These are phyloP conservation scores for Sclerurus mexicanus DNA, from an alignment of 2,113 vertebrate genomes.

Conservation along the genomic window DNA sequence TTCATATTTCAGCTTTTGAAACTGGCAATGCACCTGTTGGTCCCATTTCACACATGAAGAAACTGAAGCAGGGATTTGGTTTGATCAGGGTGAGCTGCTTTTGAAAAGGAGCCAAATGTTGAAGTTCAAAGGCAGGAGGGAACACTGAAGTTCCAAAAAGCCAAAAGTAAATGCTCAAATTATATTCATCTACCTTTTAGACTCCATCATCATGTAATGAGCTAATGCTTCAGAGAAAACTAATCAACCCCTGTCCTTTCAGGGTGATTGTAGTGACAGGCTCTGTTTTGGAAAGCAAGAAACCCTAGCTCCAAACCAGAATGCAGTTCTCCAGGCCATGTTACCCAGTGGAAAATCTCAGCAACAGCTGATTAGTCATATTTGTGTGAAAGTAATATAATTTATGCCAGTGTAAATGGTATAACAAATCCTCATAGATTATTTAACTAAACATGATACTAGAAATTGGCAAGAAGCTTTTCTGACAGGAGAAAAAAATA, in stretches of 20 bases:
- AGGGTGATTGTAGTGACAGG: neutral
- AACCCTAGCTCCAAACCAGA: neutral
- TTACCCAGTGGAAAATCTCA: neutral
- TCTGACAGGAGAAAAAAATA: neutral
- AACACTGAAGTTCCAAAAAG: neutral
- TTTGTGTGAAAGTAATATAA: neutral
- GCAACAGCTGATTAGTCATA: neutral
- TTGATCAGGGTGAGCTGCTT: neutral
- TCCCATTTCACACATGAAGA: neutral
- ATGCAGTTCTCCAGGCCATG: neutral
- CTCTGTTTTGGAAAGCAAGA: neutral
- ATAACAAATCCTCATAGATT: neutral
- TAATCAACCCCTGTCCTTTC: neutral
- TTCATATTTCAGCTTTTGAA: neutral
- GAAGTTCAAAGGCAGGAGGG: neutral
- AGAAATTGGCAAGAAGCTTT: neutral
- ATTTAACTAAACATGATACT: neutral
- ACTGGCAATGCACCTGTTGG: neutral
- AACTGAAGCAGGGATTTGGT: neutral
- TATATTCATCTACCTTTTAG: neutral
- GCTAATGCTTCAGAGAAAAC: neutral
- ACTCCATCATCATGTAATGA: neutral
- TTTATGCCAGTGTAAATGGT: slow-evolving; percentile 13
- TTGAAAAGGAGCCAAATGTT: neutral
- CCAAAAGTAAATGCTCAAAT: neutral